Evolutionary conservation across 2,888 invertebrate species (phyloP).

Genomic region (Herminia tarsipennalis): DNA sequence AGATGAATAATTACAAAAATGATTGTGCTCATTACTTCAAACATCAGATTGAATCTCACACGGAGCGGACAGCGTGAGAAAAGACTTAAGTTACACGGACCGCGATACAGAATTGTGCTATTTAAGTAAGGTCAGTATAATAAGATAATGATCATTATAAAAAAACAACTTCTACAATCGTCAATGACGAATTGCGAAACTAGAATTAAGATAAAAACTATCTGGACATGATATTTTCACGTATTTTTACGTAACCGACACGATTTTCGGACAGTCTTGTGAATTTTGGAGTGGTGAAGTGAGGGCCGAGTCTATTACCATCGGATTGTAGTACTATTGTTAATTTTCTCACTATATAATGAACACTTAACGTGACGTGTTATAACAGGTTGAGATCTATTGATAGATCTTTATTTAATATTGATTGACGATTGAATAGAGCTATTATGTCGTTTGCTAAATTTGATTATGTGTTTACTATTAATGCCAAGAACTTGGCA

Average conservation of each 20-base stretch:
- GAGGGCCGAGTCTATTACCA: slow-evolving; percentile 24
- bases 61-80: slow-evolving; percentile 58
- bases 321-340: background rate
- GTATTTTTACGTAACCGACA: slow-evolving; percentile 51
- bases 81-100: slow-evolving; percentile 42
- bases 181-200: slow-evolving; percentile 69
- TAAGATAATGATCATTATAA: slow-evolving; percentile 64
- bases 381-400: background rate
- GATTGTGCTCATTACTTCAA: slow-evolving; percentile 40
- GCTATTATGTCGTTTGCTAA: slow-evolving; percentile 1
- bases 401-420: background rate
- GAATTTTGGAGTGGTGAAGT: slow-evolving; percentile 10
- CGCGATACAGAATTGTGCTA: slow-evolving; percentile 59
- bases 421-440: background rate
- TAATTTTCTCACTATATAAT: slow-evolving; percentile 1
- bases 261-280: slow-evolving; percentile 27
- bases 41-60: slow-evolving; percentile 46
- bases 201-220: slow-evolving; percentile 57
- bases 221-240: slow-evolving; percentile 54
- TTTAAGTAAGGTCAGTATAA: slow-evolving; percentile 59
- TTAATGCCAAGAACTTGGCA: background rate
- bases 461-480: background rate
- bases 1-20: slow-evolving; percentile 45
- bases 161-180: slow-evolving; percentile 55
- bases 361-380: background rate